phyloP scores from a whole-genome alignment of 1,140 invertebrate genomes.

The Metopolophium dirhodum region DNA sequence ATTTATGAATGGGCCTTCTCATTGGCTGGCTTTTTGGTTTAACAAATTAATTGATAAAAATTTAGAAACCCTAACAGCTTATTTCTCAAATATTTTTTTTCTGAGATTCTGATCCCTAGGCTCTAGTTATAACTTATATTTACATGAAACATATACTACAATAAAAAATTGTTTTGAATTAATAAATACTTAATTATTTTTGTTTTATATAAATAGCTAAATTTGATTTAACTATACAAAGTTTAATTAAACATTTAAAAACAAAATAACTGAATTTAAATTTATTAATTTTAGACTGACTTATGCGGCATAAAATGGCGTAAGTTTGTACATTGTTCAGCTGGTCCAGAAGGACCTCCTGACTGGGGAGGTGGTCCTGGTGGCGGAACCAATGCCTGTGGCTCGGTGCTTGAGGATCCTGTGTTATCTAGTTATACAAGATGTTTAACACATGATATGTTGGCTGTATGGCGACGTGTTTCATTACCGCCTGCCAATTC shows the following conservation, averaged over 20 bases:
- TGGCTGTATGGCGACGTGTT: constrained; percentile 94
- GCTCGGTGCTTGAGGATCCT: constrained; percentile 73
- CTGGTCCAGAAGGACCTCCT: constrained; percentile 54
- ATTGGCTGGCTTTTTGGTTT: not conserved
- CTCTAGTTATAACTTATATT: not conserved
- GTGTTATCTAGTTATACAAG: constrained; percentile 90
- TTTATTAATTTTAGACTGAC: constrained; percentile 80
- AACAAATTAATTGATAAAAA: no score
- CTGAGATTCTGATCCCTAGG: no score
- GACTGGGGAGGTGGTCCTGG: constrained; percentile 54
- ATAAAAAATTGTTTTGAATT: not conserved
- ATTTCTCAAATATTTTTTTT: not conserved
- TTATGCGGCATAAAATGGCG: constrained; percentile 99
- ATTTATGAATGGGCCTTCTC: not conserved
- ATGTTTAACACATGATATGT: constrained; percentile 91
- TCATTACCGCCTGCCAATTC: constrained; percentile 65
- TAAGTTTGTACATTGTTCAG: constrained; percentile 71
- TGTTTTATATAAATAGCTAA: no score
- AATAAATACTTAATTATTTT: not conserved
- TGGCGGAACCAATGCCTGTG: constrained; percentile 65
- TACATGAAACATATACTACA: not conserved
- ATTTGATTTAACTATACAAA: not conserved
- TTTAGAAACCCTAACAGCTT: not conserved
- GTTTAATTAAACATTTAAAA: not conserved
- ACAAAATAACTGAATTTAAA: constrained; percentile 13